Evolutionary conservation across 2,797 vertebrate species (phyloP), one percentile per base, ranked within the genome.

Genomic region (Trachops cirrhosus): DNA sequence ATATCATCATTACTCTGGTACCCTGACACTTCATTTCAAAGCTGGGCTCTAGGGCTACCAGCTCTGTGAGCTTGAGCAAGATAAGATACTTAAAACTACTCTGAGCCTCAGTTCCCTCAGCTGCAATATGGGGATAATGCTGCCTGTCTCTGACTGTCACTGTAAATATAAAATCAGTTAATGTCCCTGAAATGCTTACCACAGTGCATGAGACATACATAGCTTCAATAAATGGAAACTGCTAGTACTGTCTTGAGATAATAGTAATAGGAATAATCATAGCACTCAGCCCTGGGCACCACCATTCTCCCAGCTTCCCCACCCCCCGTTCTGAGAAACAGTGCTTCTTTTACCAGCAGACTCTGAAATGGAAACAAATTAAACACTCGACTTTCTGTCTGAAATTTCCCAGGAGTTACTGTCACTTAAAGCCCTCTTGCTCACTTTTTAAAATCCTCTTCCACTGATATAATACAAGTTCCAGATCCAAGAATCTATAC

Each of bases 301-400:
- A 68, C 41, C 59, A 64, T 91, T 84, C 84, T 59, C 70, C 18
- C 2, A 18, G 62, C 29, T 70, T 85, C 26, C 26, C 46, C 37
- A n/a, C n/a, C 34, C 71, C 90, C 37, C 71, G 24, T 34, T 87
- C 84, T 37, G 12, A 91, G 50, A 64, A 50, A 84, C 0, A 68
- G 68, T n/a, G 37, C 37, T 74, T 80, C 52, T 21, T 77, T 86
- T 73, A 48, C 39, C 32, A 95, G 50, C 74, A 80, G 22, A 50
- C 29, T 52, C 26, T 91, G 77, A 57, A 59, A 71, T 18, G n/a
- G 46, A 87, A 93, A 86, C 34, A 92, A 75, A 62, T 39, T 88
- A 88, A 96, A 89, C 22, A 94, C 37, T 85, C 39, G 3, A 87
- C 83, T 91, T 96, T 78, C 34, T 82, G 37, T 62, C 83, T 95